These are phyloP conservation scores for Channa maculata DNA, from an alignment of 2,113 vertebrate genomes.

Conservation along the genomic window DNA sequence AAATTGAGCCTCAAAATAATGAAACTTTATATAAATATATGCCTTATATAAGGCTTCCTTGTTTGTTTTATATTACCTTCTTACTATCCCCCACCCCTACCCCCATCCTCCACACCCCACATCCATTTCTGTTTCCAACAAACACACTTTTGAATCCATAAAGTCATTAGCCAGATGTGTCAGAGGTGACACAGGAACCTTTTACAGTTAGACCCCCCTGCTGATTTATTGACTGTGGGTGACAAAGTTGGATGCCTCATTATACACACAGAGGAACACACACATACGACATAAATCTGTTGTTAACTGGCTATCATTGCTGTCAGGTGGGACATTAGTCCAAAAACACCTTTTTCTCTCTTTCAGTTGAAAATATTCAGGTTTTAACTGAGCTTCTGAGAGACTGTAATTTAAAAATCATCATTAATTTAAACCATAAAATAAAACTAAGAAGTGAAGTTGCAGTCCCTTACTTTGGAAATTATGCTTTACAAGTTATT, in stretches of 20 bases:
- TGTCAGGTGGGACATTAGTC: conserved; percentile 17
- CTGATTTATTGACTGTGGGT: conserved; percentile 49
- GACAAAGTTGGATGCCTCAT: conserved; percentile 48
- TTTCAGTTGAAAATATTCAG: conserved; percentile 2
- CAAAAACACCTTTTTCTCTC: background rate
- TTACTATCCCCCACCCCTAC: background rate
- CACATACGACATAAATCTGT: conserved; percentile 32
- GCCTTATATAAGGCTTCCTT: background rate
- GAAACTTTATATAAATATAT: no score
- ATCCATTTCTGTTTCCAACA: background rate
- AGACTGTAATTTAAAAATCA: no score
- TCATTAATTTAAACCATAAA: no score
- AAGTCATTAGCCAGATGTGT: conserved; percentile 61
- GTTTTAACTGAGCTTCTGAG: no score
- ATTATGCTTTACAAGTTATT: no score
- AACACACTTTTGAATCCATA: conserved; percentile 35
- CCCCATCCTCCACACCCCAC: no score
- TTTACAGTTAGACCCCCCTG: conserved; percentile 53
- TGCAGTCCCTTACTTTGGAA: no score
- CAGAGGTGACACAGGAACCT: conserved; percentile 22
- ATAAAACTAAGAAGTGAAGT: no score
- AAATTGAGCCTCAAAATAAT: no score
- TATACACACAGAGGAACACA: conserved; percentile 43
- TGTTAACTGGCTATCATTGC: conserved; percentile 35
- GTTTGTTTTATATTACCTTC: conserved; percentile 10